phyloP scores from a whole-genome alignment of 2,113 vertebrate genomes.

The Apteryx mantelli region DNA sequence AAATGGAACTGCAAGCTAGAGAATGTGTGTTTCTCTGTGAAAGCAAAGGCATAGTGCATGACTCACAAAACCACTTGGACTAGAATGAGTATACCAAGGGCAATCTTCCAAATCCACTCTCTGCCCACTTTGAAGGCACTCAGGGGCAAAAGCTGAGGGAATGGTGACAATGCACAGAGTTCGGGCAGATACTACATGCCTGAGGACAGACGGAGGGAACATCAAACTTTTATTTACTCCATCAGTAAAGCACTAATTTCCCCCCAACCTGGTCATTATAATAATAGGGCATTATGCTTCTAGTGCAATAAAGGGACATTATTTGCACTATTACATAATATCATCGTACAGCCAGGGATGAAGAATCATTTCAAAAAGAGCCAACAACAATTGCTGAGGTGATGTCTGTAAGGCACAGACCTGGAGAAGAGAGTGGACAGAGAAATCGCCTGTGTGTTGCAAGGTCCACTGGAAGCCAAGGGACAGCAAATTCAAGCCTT shows the following conservation, averaged over 20 bases:
- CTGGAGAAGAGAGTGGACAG: not conserved
- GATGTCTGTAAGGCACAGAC: slow-evolving; percentile 43
- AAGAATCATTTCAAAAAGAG: slow-evolving; percentile 17
- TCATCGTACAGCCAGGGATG: not conserved
- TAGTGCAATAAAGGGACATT: not conserved
- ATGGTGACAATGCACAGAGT: not conserved
- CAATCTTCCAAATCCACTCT: slow-evolving; percentile 46
- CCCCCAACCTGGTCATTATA: not conserved
- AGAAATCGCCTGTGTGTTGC: not conserved
- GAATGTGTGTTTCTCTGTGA: slow-evolving; percentile 38
- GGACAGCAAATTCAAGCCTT: not conserved
- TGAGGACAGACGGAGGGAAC: not conserved
- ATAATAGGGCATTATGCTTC: slow-evolving; percentile 27
- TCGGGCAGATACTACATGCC: not conserved
- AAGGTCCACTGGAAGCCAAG: not conserved
- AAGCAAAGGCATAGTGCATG: slow-evolving; percentile 32
- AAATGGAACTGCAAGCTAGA: slow-evolving; percentile 71
- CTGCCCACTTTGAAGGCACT: not conserved
- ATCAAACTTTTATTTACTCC: not conserved
- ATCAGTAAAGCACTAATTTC: slow-evolving; percentile 18
- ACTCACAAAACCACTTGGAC: slow-evolving; percentile 61
- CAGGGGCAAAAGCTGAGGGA: not conserved
- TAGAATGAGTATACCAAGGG: not conserved
- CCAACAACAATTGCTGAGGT: slow-evolving; percentile 63
- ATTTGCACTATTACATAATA: not conserved